A percentile compares a stretch with the other conserved stretches of the same genome.
Evolutionary conservation across 2,113 vertebrate genomes (phyloP).

Genomic region (Pomatostomus ruficeps): DNA sequence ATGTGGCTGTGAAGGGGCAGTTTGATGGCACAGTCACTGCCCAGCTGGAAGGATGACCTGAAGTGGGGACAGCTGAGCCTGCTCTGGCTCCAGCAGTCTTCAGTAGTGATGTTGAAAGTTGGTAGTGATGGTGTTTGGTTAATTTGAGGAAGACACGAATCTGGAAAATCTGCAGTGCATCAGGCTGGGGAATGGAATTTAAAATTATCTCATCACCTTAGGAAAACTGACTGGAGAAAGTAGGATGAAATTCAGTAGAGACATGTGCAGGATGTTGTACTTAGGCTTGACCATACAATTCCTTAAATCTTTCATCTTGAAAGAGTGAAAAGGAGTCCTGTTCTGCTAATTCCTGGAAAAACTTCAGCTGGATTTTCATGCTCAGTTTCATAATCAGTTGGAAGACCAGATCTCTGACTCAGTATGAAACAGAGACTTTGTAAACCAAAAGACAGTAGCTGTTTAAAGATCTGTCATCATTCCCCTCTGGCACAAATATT

Average conservation of each 20-base stretch:
- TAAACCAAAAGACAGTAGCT: background rate
- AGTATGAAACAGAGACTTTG: background rate
- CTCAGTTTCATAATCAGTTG: background rate
- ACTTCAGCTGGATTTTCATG: background rate
- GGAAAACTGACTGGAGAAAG: background rate
- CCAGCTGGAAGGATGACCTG: background rate
- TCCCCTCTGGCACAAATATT: background rate
- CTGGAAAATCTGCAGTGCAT: background rate
- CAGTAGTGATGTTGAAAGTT: accelerated
- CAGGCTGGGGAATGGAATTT: background rate
- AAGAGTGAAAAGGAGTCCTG: background rate
- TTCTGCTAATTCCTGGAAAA: background rate
- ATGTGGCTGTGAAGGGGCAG: background rate
- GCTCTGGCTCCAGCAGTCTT: background rate
- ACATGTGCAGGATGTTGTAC: background rate
- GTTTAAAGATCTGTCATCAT: background rate
- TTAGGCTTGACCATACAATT: background rate
- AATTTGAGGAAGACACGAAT: background rate
- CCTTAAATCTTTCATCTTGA: background rate
- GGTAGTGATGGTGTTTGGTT: background rate
- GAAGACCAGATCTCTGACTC: background rate
- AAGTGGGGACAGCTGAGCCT: background rate
- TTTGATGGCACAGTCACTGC: background rate
- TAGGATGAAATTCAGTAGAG: background rate
- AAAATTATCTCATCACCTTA: background rate